Conservation (phyloP, 2,888 invertebrate genomes). For the Pammene fasciana region DNA sequence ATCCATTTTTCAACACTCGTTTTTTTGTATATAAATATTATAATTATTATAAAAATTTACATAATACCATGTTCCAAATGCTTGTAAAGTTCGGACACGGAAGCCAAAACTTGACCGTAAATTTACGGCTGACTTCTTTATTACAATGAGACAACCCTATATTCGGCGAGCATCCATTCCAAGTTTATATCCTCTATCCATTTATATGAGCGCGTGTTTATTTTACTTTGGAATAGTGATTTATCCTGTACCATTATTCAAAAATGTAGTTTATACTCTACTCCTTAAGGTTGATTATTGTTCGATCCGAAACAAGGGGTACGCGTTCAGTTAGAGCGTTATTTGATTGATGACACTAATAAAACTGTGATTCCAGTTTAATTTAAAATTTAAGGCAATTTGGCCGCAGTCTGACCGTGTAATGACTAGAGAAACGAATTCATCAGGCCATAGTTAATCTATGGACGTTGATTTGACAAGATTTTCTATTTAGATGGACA, state of each 20-base stretch:
- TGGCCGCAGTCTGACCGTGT: constrained; percentile 77
- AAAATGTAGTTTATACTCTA: constrained; percentile 55
- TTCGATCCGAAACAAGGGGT: constrained; percentile 49
- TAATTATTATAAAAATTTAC: too few species aligned
- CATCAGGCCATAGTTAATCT: constrained; percentile 35
- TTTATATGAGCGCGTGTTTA: constrained; percentile 79
- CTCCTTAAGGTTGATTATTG: constrained; percentile 63
- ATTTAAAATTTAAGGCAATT: constrained; percentile 83
- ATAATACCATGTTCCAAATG: background rate
- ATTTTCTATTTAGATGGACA: constrained; percentile 32
- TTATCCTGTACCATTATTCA: constrained; percentile 53
- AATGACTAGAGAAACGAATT: constrained; percentile 57
- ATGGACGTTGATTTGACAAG: constrained; percentile 32
- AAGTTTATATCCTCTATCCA: constrained; percentile 75
- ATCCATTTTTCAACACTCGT: too few species aligned
- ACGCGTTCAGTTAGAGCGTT: constrained; percentile 67
- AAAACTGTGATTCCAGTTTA: constrained; percentile 82
- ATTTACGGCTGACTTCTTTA: constrained; percentile 25
- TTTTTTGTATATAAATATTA: background rate
- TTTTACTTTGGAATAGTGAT: constrained; percentile 75
- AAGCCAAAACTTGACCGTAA: constrained; percentile 24
- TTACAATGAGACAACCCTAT: constrained; percentile 46
- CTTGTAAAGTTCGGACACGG: constrained; percentile 7
- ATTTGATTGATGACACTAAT: constrained; percentile 83
- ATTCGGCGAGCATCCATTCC: constrained; percentile 70